These are phyloP conservation scores for Oriolus oriolus DNA, from an alignment of 2,113 vertebrate genomes.

Conservation along the genomic window DNA sequence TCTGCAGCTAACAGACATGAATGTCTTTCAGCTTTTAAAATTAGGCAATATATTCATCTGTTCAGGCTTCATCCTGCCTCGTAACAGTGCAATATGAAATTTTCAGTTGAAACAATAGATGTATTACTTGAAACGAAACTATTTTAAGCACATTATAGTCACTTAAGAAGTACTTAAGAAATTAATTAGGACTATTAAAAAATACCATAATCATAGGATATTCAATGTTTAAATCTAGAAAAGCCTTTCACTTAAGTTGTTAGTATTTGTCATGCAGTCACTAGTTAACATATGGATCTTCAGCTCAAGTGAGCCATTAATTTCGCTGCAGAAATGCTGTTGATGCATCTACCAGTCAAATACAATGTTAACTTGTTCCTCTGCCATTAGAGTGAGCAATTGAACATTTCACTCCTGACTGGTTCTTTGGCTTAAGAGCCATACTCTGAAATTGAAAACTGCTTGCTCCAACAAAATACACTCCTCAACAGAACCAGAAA, in stretches of 20 bases:
- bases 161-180: not conserved
- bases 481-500: not conserved
- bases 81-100: not conserved
- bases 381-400: constrained; percentile 33
- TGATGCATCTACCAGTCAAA: constrained; percentile 61
- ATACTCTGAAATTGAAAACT: constrained; percentile 22
- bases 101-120: not conserved
- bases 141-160: not conserved
- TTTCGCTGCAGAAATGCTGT: constrained; percentile 53
- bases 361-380: constrained; percentile 48
- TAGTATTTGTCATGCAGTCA: constrained; percentile 20
- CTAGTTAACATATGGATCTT: constrained; percentile 57
- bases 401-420: constrained; percentile 51
- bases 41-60: not conserved
- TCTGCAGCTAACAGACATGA: not conserved
- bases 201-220: not conserved
- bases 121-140: not conserved
- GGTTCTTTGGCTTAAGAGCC: constrained; percentile 3
- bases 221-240: constrained; percentile 9
- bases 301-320: constrained; percentile 52
- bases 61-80: not conserved
- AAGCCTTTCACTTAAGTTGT: constrained; percentile 26
- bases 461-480: constrained; percentile 29
- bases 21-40: not conserved
- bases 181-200: not conserved